These are phyloP conservation scores for Donacobius atricapilla DNA, from an alignment of 2,113 vertebrate genomes.

Conservation along the genomic window DNA sequence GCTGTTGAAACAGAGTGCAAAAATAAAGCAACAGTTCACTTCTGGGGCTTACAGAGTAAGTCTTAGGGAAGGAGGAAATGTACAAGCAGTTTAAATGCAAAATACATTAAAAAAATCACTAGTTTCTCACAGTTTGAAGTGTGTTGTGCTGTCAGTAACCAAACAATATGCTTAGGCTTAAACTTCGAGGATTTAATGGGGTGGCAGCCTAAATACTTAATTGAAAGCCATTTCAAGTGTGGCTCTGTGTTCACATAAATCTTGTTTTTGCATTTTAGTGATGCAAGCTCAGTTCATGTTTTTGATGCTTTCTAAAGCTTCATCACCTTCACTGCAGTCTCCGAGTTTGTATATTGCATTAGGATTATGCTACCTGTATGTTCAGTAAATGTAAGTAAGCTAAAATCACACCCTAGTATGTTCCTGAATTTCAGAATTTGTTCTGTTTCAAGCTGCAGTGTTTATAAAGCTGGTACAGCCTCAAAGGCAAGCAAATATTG, in stretches of 20 bases:
- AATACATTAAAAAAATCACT: not conserved
- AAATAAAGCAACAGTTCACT: constrained; percentile 15
- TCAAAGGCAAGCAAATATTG: not conserved
- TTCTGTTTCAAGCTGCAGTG: not conserved
- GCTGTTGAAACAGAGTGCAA: constrained; percentile 41
- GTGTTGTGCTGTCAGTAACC: not conserved
- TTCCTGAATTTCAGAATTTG: not conserved
- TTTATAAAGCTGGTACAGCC: not conserved
- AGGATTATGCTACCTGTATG: not conserved
- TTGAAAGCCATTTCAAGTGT: not conserved
- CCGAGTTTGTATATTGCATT: not conserved
- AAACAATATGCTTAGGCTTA: not conserved
- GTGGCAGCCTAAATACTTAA: not conserved
- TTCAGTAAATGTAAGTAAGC: not conserved
- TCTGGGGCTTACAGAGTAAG: not conserved
- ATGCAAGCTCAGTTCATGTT: not conserved
- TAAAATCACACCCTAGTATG: not conserved
- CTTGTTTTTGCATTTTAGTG: not conserved
- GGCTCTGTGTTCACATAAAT: not conserved
- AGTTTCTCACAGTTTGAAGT: not conserved
- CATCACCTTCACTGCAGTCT: not conserved
- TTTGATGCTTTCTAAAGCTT: not conserved
- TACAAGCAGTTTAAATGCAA: not conserved
- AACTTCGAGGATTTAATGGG: not conserved
- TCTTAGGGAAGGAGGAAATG: not conserved